phyloP scores from a whole-genome alignment of 1,140 invertebrate genomes.

The Zeugodacus cucurbitae region DNA sequence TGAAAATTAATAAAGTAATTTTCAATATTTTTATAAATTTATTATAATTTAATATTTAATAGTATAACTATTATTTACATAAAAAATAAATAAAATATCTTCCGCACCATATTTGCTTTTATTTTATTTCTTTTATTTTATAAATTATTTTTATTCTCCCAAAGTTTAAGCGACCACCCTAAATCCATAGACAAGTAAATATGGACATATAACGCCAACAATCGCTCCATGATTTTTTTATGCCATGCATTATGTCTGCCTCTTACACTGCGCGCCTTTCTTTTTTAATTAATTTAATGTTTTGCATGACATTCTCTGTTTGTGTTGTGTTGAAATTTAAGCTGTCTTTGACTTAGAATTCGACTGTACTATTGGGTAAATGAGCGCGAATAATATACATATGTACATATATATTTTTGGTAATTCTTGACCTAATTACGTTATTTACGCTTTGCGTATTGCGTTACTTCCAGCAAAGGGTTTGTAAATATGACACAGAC shows the following conservation, averaged over 20 bases:
- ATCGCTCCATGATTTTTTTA: neutral
- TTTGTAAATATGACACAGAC: neutral
- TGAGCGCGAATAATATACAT: neutral
- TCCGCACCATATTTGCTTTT: no score
- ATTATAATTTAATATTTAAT: no score
- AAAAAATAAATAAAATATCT: no score
- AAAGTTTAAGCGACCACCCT: neutral
- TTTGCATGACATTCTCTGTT: neutral
- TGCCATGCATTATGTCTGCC: neutral
- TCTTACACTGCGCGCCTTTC: neutral
- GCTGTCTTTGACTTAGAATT: neutral
- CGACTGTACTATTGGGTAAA: neutral
- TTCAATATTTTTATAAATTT: no score
- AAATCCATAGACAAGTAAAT: neutral
- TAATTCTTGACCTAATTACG: neutral
- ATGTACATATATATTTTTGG: no score
- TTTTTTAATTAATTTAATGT: conserved; percentile 33
- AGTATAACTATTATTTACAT: no score
- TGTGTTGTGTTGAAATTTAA: neutral
- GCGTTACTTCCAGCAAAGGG: neutral
- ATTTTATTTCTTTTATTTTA: no score
- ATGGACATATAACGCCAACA: neutral
- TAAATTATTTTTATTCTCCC: no score
- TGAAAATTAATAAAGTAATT: no score
- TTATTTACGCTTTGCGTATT: neutral